Evolutionary conservation across 2,797 vertebrate genomes (phyloP).

Genomic region (Melopsittacus undulatus): DNA sequence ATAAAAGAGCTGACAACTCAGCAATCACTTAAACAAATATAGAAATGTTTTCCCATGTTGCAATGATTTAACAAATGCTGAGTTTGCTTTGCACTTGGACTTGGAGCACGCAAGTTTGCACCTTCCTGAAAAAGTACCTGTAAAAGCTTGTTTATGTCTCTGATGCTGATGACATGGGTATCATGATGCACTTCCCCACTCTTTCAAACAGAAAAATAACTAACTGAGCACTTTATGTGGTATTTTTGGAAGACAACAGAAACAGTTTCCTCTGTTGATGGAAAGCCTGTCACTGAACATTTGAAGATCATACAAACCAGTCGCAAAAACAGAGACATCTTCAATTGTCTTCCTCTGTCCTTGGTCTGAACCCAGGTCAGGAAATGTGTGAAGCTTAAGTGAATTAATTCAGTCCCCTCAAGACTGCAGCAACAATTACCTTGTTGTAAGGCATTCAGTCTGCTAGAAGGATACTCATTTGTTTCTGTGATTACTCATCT

Average conservation of each 20-base stretch:
- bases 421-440: background rate
- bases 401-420: background rate
- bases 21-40: background rate
- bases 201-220: background rate
- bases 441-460: background rate
- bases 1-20: background rate
- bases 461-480: conserved; percentile 5
- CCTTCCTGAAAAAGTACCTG: background rate
- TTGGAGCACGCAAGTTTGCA: fast-evolving
- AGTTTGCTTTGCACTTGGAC: background rate
- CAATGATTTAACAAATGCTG: background rate
- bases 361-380: background rate
- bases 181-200: background rate
- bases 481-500: conserved; percentile 44
- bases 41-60: background rate
- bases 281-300: background rate
- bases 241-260: background rate
- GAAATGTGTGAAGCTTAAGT: background rate
- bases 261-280: background rate
- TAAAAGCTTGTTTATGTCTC: background rate
- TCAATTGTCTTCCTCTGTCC: background rate
- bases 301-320: background rate
- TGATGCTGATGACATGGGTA: background rate
- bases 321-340: background rate
- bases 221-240: background rate